Base-by-base conservation (phyloP, 2,797 vertebrate genomes). In the Halcyon smyrnensis region DNA sequence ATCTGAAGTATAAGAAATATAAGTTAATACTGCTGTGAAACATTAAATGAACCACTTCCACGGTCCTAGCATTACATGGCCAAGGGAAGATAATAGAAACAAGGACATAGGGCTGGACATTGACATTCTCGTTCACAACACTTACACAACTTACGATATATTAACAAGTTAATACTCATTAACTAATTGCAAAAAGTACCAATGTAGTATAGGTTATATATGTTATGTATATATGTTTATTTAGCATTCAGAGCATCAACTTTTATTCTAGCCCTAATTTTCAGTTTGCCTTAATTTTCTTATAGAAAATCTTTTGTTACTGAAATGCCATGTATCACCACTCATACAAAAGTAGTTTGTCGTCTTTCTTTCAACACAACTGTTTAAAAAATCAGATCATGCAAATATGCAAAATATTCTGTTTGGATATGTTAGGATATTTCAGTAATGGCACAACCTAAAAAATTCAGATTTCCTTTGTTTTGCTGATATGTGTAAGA, bases 41-140 rank as follows among this genome's bases (percentile, higher is more conserved):
- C 36, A 39, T 83, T 18, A 67, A 63, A 84, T 34, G 18, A 75
- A 48, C 27, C 10, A 11, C 30, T 78, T 71, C 36, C 37, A 12
- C 0, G 2, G 37, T 74, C 37, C 11, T 60, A 74, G 43, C 8
- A 13, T 34, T 69, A 48, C 11, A 9, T 0, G 0, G 48, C n/a
- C 76, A 37, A 71, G 27, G 1, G 2, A 75, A 84, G 53, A 32
- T 56, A 56, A 67, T 23, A 63, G 48, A 80, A 75, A 60, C 20
- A 48, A 62, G 41, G 64, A 46, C 30, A 73, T 64, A 12, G 37
- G 45, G n/a, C 30, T 78, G 37, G 50, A 62, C 4, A 4, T 53
- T 56, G 46, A 15, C 59, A 25, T 63, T 94, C 39, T 28, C 2
- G 4, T 90, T 91, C 56, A 77, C 45, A 45, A 46, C 84, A 43